A percentile compares a stretch with the other conserved stretches of the same genome.
Conservation (phyloP, 2,888 invertebrate genomes). For the Machimus rusticus region DNA sequence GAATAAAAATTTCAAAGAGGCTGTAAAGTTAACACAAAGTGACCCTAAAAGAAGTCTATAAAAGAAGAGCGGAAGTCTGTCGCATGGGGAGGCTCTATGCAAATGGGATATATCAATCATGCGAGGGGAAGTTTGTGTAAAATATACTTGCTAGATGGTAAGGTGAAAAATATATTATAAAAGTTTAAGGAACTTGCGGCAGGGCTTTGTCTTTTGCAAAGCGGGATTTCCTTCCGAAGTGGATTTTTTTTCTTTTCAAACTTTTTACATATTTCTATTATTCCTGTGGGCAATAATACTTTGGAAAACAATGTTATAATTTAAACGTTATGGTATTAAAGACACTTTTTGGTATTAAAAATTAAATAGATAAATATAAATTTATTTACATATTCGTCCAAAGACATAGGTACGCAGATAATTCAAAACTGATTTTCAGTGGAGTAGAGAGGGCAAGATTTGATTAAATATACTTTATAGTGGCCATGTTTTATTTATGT, state of each 20-base stretch:
- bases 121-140: slow-evolving; percentile 20
- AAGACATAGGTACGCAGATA: too few relatives aligned
- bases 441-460: too few relatives aligned
- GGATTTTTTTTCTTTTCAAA: background rate
- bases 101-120: slow-evolving; percentile 39
- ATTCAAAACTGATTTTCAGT: too few relatives aligned
- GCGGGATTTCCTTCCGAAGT: background rate
- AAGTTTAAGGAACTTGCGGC: slow-evolving; percentile 21
- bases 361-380: too few relatives aligned
- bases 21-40: slow-evolving; percentile 39
- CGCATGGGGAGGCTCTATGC: slow-evolving; percentile 12
- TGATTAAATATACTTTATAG: too few relatives aligned
- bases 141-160: slow-evolving; percentile 17
- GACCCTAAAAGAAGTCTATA: slow-evolving; percentile 30
- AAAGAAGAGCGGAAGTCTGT: background rate
- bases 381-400: too few relatives aligned
- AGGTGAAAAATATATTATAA: slow-evolving; percentile 17
- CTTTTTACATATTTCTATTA: background rate
- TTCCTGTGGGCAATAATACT: background rate
- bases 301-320: background rate
- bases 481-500: too few relatives aligned
- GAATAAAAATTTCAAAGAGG: slow-evolving; percentile 38
- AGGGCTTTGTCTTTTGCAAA: background rate
- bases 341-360: background rate
- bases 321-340: background rate